phyloP scores from a whole-genome alignment of 2,113 vertebrate genomes.

The Hippocampus mohnikei region DNA sequence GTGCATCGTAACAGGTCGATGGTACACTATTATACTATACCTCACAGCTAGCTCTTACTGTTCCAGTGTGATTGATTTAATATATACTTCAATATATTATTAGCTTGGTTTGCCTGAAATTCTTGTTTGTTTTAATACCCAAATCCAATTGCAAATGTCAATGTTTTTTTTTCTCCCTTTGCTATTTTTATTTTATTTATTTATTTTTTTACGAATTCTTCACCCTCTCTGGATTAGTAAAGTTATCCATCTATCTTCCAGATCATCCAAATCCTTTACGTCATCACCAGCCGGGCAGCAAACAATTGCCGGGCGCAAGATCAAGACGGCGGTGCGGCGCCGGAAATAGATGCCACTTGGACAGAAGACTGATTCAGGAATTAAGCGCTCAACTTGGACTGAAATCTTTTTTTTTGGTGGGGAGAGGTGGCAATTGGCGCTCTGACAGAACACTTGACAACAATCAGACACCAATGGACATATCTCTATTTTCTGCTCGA shows the following conservation, averaged over 20 bases:
- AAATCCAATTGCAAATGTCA: no score
- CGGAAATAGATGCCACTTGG: slow-evolving; percentile 77
- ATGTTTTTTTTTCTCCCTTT: background rate
- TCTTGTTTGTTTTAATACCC: no score
- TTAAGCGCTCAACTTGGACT: slow-evolving; percentile 24
- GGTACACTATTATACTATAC: no score
- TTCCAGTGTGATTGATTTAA: no score
- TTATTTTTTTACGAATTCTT: background rate
- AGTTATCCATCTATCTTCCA: slow-evolving; percentile 23
- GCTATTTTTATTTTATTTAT: background rate
- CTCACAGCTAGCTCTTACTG: no score
- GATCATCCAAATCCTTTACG: slow-evolving; percentile 56
- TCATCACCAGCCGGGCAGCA: slow-evolving; percentile 65
- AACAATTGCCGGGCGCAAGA: slow-evolving; percentile 83
- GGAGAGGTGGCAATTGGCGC: background rate
- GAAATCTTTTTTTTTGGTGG: slow-evolving; percentile 24
- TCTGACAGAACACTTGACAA: slow-evolving; percentile 15
- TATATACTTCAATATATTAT: no score
- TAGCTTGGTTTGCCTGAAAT: no score
- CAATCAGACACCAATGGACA: background rate
- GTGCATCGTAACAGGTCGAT: no score
- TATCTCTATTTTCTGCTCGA: background rate
- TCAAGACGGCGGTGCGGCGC: slow-evolving; percentile 93
- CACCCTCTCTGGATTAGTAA: background rate
- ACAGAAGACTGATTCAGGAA: slow-evolving; percentile 3